Conservation (phyloP, 2,113 vertebrate species). For the Catharus bicknelli region DNA sequence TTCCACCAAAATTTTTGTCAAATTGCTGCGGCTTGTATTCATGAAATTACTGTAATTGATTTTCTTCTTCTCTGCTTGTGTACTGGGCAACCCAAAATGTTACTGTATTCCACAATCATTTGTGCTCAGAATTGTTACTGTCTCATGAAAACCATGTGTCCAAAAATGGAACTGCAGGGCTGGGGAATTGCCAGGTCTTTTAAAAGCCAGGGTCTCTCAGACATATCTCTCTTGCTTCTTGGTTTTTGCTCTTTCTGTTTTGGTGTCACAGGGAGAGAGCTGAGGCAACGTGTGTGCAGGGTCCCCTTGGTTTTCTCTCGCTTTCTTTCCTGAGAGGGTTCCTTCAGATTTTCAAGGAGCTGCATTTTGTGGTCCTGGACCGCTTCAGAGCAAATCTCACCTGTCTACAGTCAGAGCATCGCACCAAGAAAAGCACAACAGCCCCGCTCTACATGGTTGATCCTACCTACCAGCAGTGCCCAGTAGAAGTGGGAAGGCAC, state of each 20-base stretch:
- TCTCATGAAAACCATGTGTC: background rate
- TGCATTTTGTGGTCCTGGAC: background rate
- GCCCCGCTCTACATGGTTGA: too few relatives aligned
- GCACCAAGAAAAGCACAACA: rapidly evolving
- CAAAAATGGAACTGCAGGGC: background rate
- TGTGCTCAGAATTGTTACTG: too few relatives aligned
- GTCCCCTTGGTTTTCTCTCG: background rate
- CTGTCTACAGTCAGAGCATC: background rate
- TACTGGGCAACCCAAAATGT: too few relatives aligned
- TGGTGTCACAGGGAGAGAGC: rapidly evolving
- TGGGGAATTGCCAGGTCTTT: background rate
- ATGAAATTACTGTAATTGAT: too few relatives aligned
- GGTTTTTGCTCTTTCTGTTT: background rate
- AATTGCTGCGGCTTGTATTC: too few relatives aligned
- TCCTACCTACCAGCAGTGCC: background rate
- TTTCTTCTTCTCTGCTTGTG: background rate
- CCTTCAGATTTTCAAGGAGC: background rate
- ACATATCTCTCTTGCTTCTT: background rate
- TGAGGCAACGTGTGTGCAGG: background rate
- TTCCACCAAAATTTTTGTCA: too few relatives aligned
- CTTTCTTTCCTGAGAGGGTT: background rate
- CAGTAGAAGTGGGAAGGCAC: background rate
- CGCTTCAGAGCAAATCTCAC: background rate
- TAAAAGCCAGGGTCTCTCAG: background rate
- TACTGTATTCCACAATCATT: rapidly evolving